Percentiles rank a stretch among this genome's conserved stretches.
These are phyloP conservation scores for Laspeyria flexula DNA, from an alignment of 2,888 invertebrate genomes.

Conservation along the genomic window DNA sequence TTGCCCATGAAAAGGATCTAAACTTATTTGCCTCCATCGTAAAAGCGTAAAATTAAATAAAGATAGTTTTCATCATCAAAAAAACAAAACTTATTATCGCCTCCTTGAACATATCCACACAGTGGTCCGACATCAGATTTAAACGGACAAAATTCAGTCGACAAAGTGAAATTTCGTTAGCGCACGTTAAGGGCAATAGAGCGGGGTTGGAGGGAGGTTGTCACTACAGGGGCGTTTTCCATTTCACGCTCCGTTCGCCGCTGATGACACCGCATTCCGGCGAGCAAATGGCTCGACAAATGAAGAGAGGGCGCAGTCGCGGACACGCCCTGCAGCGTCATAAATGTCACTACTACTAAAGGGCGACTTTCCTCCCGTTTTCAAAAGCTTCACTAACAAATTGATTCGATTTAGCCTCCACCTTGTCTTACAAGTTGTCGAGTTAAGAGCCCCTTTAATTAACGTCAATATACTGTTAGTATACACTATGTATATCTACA, in stretches of 20 bases:
- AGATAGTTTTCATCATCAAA: too few species aligned
- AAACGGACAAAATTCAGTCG: conserved; percentile 56
- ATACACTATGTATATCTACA: too few species aligned
- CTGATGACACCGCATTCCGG: conserved; percentile 85
- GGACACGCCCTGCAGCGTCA: conserved; percentile 80
- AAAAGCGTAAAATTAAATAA: too few species aligned
- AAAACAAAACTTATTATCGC: conserved; percentile 51
- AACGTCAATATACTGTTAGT: conserved; percentile 9
- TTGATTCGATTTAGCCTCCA: conserved; percentile 69
- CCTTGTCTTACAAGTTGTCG: conserved; percentile 36
- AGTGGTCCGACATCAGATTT: conserved; percentile 46
- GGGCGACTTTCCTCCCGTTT: conserved; percentile 48
- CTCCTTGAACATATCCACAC: conserved; percentile 59
- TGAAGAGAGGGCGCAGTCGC: conserved; percentile 77
- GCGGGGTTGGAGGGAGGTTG: conserved; percentile 58
- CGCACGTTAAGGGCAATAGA: conserved; percentile 64
- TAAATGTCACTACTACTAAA: conserved; percentile 74
- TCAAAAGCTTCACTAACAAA: conserved; percentile 61
- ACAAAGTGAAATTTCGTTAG: conserved; percentile 78
- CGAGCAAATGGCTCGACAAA: conserved; percentile 84
- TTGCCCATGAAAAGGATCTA: too few species aligned
- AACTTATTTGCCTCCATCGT: too few species aligned
- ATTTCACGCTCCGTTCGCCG: conserved; percentile 83
- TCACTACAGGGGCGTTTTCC: conserved; percentile 83
- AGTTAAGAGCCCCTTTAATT: conserved; percentile 33